Evolutionary conservation across 2,888 invertebrate genomes (phyloP), one percentile per base, ranked within the genome.

Genomic region (Cyclophora albipunctata): DNA sequence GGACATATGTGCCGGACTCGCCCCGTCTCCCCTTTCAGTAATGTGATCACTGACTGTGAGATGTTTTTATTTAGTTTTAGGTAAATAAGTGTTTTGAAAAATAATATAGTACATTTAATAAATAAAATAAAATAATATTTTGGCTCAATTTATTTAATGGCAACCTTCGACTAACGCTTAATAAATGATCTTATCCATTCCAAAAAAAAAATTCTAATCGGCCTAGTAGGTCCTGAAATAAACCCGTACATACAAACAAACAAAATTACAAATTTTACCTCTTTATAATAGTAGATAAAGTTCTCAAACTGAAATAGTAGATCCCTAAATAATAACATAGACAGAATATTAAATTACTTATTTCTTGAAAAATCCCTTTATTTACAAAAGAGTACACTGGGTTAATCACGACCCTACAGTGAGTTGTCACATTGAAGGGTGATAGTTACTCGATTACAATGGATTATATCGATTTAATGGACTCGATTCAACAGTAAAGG

Each of bases 401-500:
- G 37, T 4, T 37, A 37, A 37, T 37, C 4, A 37, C 5, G 37
- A 37, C 37, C 37, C 37, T 5, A 5, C 37, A 37, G 37, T 37
- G 37, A 37, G 5, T 37, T 34, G 47, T 47, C 20, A 42, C 40
- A 34, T 7, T 45, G 40, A 4, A 5, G 45, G 49, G 66, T 41
- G 33, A 53, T 57, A 51, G 37, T 50, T 4, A 37, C 45, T 61
- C 58, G 73, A 77, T 79, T 81, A 79, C 73, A 71, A 63, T 60
- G 65, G 73, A 79, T 80, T 71, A 80, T 37, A 37, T 78, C 74
- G 75, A 75, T 78, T 69, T 66, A 69, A 75, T 74, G 71, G 61
- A 54, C 62, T 47, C 45, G n/a, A 54, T 44, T 47, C 53, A 55
- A 53, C 54, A 53, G 43, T 51, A 37, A 37, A 37, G 37, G 37